Evolutionary conservation across 2,888 invertebrate species (phyloP), one percentile per base, ranked within the genome.

Genomic region (Nezara viridula): DNA sequence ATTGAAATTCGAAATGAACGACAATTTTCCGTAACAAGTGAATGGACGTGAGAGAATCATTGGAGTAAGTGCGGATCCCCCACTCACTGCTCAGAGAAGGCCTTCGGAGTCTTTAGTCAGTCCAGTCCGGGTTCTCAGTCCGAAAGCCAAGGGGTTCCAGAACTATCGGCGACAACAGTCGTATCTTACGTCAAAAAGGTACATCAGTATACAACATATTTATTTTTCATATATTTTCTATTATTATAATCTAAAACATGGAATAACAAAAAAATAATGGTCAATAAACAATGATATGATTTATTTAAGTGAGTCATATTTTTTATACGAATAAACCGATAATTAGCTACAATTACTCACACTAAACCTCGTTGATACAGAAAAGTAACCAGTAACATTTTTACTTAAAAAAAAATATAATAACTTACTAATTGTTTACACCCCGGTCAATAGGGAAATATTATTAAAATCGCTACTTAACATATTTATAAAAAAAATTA

Each of bases 11-110:
- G 66, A 73, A 73, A 47, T 81, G 81, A 47, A 81, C n/a, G 81
- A 47, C 81, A 81, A 81, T 81, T 81, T 81, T 81, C 14, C 44
- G 24, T 40, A 81, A 81, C 24, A 81, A 44, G 81, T 81, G 44
- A 81, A 81, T 81, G 81, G 81, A 21, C 81, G 81, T 81, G 81
- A 81, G 81, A 81, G 81, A 81, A 44, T 44, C n/a, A 47, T 81
- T 47, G 44, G 44, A 44, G 44, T 81, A 81, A 81, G 44, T 81
- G 44, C 81, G 24, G 24, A 12, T 16, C 81, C 12, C 40, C 40
- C n/a, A 40, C 77, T 40, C 24, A 2, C n/a, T 2, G 21, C 21
- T 21, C 7, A 21, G 37, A 6, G 7, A 19, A 37, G 66, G 66
- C 9, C 66, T 73, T 37, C 32, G 2, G 7, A 4, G 55, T n/a